phyloP scores from a whole-genome alignment of 2,797 vertebrate species.

The Buceros bicornis region DNA sequence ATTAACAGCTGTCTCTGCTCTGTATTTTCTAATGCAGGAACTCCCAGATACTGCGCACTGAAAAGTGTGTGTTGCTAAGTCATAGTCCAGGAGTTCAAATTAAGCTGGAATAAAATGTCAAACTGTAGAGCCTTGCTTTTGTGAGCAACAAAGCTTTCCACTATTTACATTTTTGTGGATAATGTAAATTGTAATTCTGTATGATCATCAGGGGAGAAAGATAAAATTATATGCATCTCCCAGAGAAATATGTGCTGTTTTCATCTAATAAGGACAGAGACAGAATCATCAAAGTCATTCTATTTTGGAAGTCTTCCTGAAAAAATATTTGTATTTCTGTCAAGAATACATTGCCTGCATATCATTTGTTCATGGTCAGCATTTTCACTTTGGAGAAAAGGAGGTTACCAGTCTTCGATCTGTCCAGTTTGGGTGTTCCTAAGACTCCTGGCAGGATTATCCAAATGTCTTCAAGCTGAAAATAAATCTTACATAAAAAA shows the following conservation, averaged over 20 bases:
- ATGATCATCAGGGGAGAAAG: not conserved
- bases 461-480: not conserved
- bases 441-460: not conserved
- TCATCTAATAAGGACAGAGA: not conserved
- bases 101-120: not conserved
- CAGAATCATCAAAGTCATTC: not conserved
- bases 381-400: not conserved
- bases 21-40: not conserved
- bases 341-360: not conserved
- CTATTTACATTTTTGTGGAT: not conserved
- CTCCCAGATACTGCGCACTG: not conserved
- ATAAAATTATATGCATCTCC: not conserved
- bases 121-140: not conserved
- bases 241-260: not conserved
- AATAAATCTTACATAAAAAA: not conserved
- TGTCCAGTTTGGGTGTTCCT: not conserved
- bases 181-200: not conserved
- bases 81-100: not conserved
- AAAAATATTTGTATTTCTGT: constrained; percentile 5
- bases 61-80: not conserved
- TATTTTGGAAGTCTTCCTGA: not conserved
- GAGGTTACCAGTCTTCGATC: not conserved
- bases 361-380: not conserved
- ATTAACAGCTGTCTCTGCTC: not conserved
- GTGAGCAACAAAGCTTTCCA: not conserved